Evolutionary conservation across 2,797 vertebrate species (phyloP).

Genomic region (Capromys pilorides): DNA sequence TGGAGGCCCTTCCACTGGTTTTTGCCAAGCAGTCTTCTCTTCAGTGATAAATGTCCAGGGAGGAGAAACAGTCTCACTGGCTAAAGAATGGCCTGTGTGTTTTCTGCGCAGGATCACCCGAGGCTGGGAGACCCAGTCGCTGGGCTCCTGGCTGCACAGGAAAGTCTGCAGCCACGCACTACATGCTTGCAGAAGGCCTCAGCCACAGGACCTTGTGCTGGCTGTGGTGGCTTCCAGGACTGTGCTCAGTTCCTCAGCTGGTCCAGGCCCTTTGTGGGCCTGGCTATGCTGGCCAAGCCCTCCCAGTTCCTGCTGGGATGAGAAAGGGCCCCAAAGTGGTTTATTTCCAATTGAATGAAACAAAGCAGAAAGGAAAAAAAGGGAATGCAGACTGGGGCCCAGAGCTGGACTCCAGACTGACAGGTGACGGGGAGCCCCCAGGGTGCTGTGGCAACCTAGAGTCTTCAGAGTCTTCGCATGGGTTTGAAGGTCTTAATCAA

Average conservation of each 20-base stretch:
- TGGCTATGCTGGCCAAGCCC: rapidly evolving
- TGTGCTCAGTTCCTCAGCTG: rapidly evolving
- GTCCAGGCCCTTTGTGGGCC: neutral
- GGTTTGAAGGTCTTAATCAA: neutral
- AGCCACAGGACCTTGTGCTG: neutral
- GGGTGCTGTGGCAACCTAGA: no score
- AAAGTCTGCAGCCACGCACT: neutral
- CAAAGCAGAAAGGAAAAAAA: neutral
- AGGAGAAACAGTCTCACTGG: neutral
- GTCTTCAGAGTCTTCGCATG: no score
- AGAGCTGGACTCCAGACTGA: neutral
- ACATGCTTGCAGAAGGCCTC: neutral
- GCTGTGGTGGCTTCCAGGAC: neutral
- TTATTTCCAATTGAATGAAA: neutral
- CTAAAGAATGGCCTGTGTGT: neutral
- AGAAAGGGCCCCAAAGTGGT: neutral
- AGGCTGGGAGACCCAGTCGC: rapidly evolving
- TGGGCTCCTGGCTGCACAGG: rapidly evolving
- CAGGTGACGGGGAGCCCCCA: no score
- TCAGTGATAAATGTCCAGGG: neutral
- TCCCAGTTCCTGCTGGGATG: rapidly evolving
- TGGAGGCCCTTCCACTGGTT: neutral
- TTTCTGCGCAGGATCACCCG: neutral
- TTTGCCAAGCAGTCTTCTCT: neutral
- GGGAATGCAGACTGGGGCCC: neutral